Percentiles rank a stretch among this genome's conserved stretches.
Evolutionary conservation across 1,140 invertebrate genomes (phyloP).

Genomic region (Cotesia glomerata): DNA sequence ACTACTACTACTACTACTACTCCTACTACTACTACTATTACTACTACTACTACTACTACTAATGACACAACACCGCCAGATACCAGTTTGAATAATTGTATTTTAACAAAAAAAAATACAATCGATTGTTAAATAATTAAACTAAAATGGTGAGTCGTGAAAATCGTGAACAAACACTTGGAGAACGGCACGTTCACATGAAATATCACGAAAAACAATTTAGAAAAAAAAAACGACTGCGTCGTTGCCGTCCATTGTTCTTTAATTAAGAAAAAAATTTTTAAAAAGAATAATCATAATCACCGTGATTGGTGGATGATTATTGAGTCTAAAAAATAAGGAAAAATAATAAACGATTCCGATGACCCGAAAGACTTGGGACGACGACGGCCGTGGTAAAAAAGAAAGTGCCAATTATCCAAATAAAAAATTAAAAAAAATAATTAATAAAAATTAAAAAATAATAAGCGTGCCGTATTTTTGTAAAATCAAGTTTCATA

Average conservation of each 20-base stretch:
- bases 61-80: not conserved
- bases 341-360: conserved; percentile 17
- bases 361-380: conserved; percentile 26
- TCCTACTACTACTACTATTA: too few relatives aligned
- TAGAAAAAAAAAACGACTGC: conserved; percentile 10
- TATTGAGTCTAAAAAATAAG: conserved; percentile 10
- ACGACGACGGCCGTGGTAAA: conserved; percentile 12
- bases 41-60: too few relatives aligned
- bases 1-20: too few relatives aligned
- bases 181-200: conserved; percentile 26
- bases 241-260: conserved; percentile 9
- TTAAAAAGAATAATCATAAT: not conserved
- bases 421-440: conserved; percentile 19
- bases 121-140: not conserved
- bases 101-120: not conserved
- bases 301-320: not conserved
- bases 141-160: not conserved
- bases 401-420: conserved; percentile 62
- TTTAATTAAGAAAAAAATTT: not conserved
- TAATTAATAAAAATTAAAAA: conserved; percentile 7
- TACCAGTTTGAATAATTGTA: not conserved
- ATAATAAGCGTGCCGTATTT: conserved; percentile 61
- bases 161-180: conserved; percentile 17
- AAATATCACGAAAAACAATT: not conserved
- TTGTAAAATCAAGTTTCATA: conserved; percentile 49